Evolutionary conservation across 2,888 invertebrate species (phyloP).

Genomic region (Lasius fuliginosus): DNA sequence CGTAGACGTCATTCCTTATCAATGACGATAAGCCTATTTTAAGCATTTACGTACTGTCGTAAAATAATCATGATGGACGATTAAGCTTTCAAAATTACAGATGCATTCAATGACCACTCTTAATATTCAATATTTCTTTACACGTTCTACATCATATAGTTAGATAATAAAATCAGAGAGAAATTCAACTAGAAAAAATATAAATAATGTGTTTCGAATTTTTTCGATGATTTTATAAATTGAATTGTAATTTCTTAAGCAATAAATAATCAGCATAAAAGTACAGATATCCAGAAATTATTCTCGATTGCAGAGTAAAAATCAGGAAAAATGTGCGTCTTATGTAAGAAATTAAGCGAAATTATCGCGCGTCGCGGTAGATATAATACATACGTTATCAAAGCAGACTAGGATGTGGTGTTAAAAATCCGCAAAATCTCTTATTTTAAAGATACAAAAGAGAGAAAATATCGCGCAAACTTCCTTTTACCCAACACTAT

Average conservation of each 20-base stretch:
- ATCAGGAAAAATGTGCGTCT: background rate
- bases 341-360: background rate
- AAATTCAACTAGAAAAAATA: background rate
- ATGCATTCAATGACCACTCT: slow-evolving; percentile 1
- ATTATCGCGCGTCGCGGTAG: background rate
- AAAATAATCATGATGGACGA: slow-evolving; percentile 1
- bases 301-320: background rate
- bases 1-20: slow-evolving; percentile 62
- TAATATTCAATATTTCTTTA: background rate
- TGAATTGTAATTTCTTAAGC: background rate
- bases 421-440: background rate
- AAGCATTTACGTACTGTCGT: slow-evolving; percentile 29
- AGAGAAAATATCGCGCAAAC: background rate
- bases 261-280: background rate
- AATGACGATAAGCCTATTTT: slow-evolving; percentile 53
- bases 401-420: slow-evolving; percentile 22
- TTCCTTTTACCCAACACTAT: background rate
- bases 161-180: background rate
- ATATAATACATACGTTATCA: background rate
- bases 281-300: background rate
- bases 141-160: background rate
- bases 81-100: slow-evolving; percentile 13
- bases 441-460: background rate
- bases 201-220: background rate
- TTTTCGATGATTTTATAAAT: background rate